Evolutionary conservation across 2,888 invertebrate species (phyloP).

Genomic region (Ceraclea dissimilis): DNA sequence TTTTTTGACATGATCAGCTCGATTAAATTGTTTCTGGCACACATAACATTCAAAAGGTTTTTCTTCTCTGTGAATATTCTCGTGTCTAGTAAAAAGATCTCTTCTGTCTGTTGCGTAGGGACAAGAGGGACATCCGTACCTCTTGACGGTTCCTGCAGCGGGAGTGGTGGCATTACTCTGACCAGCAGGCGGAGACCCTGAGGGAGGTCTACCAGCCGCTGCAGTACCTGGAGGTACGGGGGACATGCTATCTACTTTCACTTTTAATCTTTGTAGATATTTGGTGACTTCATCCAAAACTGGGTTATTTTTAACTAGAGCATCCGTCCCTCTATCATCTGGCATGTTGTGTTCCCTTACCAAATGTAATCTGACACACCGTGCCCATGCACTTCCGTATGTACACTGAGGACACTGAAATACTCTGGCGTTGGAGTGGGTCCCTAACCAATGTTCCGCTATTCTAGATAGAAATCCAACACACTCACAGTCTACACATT

Average conservation of each 20-base stretch:
- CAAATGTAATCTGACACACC: constrained; percentile 65
- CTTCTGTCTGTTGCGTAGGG: constrained; percentile 87
- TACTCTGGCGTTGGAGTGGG: constrained; percentile 59
- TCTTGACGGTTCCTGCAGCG: constrained; percentile 40
- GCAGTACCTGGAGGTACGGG: constrained; percentile 18
- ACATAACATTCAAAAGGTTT: constrained; percentile 92
- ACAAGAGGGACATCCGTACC: constrained; percentile 81
- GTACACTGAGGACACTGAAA: constrained; percentile 62
- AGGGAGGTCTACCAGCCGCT: constrained; percentile 20
- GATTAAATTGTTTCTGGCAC: constrained; percentile 86
- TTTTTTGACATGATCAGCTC: constrained; percentile 91
- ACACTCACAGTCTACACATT: constrained; percentile 69
- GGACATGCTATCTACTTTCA: constrained; percentile 44
- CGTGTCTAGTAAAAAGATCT: constrained; percentile 85
- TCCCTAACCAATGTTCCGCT: constrained; percentile 72
- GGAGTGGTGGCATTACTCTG: constrained; percentile 27
- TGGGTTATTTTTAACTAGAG: constrained; percentile 61
- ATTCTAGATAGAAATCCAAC: constrained; percentile 66
- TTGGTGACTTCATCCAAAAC: constrained; percentile 67
- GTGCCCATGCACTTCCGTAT: constrained; percentile 68
- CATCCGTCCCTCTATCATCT: constrained; percentile 55
- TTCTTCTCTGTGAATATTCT: constrained; percentile 88
- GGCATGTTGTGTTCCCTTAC: constrained; percentile 63
- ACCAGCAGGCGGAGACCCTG: constrained; percentile 23
- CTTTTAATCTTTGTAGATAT: constrained; percentile 60